Evolutionary conservation across 2,888 invertebrate genomes (phyloP).

Genomic region (Drosophila demipolita): DNA sequence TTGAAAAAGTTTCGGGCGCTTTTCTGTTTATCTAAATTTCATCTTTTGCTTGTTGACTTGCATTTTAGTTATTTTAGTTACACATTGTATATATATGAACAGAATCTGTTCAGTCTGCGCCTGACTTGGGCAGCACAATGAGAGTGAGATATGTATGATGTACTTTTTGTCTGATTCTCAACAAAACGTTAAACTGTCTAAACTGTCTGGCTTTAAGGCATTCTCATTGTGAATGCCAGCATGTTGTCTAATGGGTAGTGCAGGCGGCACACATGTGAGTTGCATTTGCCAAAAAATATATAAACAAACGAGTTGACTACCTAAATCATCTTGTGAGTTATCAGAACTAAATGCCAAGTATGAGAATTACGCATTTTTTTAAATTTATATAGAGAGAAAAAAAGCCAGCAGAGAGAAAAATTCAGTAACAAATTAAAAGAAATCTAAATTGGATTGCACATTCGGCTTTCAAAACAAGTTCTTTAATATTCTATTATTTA

Average conservation of each 20-base stretch:
- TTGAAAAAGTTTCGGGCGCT: conserved; percentile 4
- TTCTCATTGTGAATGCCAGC: conserved; percentile 26
- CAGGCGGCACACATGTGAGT: conserved; percentile 7
- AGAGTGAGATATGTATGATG: conserved; percentile 1
- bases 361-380: conserved; percentile 3
- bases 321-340: conserved; percentile 8
- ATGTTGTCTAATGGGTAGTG: conserved; percentile 21
- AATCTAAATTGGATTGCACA: background rate
- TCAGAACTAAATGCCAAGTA: conserved; percentile 15
- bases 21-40: conserved; percentile 43
- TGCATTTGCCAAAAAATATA: conserved; percentile 23
- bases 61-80: conserved; percentile 32
- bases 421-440: background rate
- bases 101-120: conserved; percentile 30
- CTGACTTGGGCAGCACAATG: conserved; percentile 50
- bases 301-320: conserved; percentile 7
- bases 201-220: conserved; percentile 54
- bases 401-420: background rate
- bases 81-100: conserved; percentile 2
- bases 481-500: background rate
- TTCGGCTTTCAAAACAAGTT: background rate
- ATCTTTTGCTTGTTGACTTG: conserved; percentile 45
- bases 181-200: conserved; percentile 69
- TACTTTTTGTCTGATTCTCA: conserved; percentile 63
- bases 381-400: background rate